These are phyloP conservation scores for Hippasteria phrygiana DNA, from an alignment of 53 echinoderm and acorn worm genomes.

Conservation along the genomic window DNA sequence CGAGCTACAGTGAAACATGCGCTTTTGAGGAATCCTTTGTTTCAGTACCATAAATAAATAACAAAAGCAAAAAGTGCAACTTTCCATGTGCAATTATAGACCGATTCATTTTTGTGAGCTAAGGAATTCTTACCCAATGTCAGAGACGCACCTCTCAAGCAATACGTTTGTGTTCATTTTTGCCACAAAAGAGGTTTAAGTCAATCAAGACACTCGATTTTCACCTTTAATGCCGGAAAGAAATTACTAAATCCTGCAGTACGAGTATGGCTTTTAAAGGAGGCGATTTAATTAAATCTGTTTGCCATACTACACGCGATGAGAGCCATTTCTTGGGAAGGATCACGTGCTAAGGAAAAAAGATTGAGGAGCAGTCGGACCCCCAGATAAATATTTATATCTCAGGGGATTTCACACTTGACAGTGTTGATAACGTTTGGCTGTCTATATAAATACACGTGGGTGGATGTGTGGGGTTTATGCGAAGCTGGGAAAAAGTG, in stretches of 20 bases:
- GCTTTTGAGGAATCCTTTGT: too few relatives aligned
- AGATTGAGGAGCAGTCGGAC: not conserved
- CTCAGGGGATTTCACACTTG: constrained; percentile 17
- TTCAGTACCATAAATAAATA: too few relatives aligned
- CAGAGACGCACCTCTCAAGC: not conserved
- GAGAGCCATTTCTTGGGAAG: not conserved
- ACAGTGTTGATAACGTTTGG: constrained; percentile 40
- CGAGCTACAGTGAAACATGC: too few relatives aligned
- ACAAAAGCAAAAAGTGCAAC: too few relatives aligned
- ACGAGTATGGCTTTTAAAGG: not conserved
- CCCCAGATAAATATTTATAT: constrained; percentile 26
- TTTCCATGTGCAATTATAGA: too few relatives aligned
- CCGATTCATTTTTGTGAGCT: too few relatives aligned
- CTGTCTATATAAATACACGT: constrained; percentile 17
- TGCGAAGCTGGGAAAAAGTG: not conserved
- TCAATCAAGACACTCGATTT: not conserved
- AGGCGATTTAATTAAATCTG: not conserved
- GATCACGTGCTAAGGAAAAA: not conserved
- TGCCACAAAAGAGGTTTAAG: not conserved
- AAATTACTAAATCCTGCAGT: not conserved
- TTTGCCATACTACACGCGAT: not conserved
- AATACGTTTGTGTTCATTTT: not conserved
- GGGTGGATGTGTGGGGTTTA: not conserved
- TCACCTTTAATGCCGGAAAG: not conserved
- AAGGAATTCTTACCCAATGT: not conserved